Evolutionary conservation across 2,888 invertebrate species (phyloP), one percentile per base, ranked within the genome.

Genomic region (Cybosia mesomella): DNA sequence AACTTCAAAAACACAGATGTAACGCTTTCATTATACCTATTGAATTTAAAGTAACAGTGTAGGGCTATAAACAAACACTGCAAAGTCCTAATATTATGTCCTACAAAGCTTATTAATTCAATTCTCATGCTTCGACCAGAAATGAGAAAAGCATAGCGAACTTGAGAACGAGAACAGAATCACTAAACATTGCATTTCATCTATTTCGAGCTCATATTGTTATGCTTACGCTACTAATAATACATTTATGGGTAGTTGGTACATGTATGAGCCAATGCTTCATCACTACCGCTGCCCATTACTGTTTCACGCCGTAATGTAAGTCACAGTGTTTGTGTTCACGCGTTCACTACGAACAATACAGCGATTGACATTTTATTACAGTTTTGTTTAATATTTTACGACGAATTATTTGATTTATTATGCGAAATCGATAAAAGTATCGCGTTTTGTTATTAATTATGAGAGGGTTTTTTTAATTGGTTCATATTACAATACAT

Each of bases 171-270:
- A 72, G 66, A 74, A 76, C 69, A 64, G 67, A 77, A 83, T 79
- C 81, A 85, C 83, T 85, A 85, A 87, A 87, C 84, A 81, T 83
- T 83, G 84, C 88, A 66, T 87, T 87, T 85, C 84, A 85, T 85
- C 83, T 88, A 87, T 87, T 87, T 83, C 77, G 72, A 86, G 85
- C 84, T 85, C 85, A 77, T 81, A 81, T 81, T 83, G 87, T 87
- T 87, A 82, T 87, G 91, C 90, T 92, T 91, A 80, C 74, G 88
- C 89, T 87, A 90, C 90, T 91, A 92, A 90, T 90, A 88, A 85
- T 85, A 87, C 82, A 84, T 86, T 83, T 84, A 81, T 76, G 84
- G 81, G 79, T 77, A 75, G 77, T 77, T 58, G 73, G 80, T 83
- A 77, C 74, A 49, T 71, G 81, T 83, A 77, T 75, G 72, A 75